Evolutionary conservation across 2,888 invertebrate species (phyloP).

Genomic region (Napeogenes sylphis): DNA sequence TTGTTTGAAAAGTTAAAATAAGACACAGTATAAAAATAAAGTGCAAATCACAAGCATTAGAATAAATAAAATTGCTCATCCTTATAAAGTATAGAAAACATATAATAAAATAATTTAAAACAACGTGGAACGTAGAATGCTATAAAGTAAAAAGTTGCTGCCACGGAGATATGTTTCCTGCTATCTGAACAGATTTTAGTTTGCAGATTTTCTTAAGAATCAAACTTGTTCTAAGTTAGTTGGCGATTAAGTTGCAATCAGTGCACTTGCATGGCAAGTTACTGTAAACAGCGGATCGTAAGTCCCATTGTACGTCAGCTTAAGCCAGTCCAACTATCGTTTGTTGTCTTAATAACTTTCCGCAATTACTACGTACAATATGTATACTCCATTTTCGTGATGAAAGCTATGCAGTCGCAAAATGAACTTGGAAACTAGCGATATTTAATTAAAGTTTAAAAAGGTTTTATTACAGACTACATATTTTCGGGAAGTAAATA

Average conservation of each 20-base stretch:
- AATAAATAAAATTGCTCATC: slow-evolving; percentile 10
- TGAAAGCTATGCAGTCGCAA: slow-evolving; percentile 14
- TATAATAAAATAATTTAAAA: slow-evolving; percentile 13
- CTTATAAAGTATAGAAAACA: slow-evolving; percentile 2
- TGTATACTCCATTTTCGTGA: slow-evolving; percentile 26
- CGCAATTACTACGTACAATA: slow-evolving; percentile 44
- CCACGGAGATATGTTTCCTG: slow-evolving; percentile 23
- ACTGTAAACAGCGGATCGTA: slow-evolving; percentile 57
- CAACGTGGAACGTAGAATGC: slow-evolving; percentile 12
- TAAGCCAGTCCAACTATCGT: slow-evolving; percentile 46
- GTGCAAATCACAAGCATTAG: background rate
- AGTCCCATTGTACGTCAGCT: slow-evolving; percentile 59
- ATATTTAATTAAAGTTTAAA: background rate
- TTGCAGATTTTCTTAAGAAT: slow-evolving; percentile 49
- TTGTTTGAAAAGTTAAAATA: no score
- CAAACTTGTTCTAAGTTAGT: slow-evolving; percentile 58
- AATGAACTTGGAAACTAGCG: slow-evolving; percentile 1
- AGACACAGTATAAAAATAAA: no score
- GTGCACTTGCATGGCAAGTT: slow-evolving; percentile 38
- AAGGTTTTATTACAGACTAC: no score
- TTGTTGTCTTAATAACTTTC: slow-evolving; percentile 57
- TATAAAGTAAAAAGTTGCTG: slow-evolving; percentile 1
- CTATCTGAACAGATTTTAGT: slow-evolving; percentile 24
- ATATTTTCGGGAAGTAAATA: no score
- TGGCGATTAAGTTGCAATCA: slow-evolving; percentile 68